These are phyloP conservation scores for Hetaerina titia DNA, from an alignment of 2,888 invertebrate species.

Conservation along the genomic window DNA sequence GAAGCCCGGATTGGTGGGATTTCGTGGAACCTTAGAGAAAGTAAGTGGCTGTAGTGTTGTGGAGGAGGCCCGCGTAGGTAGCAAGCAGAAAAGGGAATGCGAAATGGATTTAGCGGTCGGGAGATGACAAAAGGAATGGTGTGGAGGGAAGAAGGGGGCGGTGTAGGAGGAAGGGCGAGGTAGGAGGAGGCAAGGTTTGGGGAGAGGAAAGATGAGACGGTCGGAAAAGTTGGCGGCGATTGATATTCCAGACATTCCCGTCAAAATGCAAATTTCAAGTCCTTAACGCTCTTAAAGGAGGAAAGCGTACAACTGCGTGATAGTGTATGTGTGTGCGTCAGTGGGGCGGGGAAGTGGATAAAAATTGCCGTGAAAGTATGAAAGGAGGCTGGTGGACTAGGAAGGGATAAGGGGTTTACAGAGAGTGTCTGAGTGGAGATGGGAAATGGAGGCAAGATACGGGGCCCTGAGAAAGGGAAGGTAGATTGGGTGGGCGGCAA, in stretches of 20 bases:
- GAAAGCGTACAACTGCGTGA: neutral
- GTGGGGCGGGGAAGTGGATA: neutral
- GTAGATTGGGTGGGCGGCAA: too few relatives aligned
- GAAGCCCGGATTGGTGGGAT: conserved; percentile 34
- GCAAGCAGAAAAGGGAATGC: conserved; percentile 29
- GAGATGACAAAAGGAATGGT: conserved; percentile 40
- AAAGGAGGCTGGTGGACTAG: neutral
- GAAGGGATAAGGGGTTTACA: neutral
- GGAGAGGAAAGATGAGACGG: conserved; percentile 19
- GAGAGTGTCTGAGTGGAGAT: too few relatives aligned
- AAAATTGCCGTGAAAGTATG: neutral
- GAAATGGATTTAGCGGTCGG: conserved; percentile 25
- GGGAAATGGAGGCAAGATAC: too few relatives aligned
- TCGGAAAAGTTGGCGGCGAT: conserved; percentile 30
- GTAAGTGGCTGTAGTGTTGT: too few relatives aligned
- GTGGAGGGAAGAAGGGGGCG: neutral
- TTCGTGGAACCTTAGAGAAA: neutral
- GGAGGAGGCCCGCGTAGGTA: neutral
- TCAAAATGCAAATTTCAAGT: conserved; percentile 58
- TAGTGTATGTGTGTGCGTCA: neutral
- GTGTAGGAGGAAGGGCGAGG: neutral
- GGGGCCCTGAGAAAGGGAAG: neutral
- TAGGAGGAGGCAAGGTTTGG: neutral
- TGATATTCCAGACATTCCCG: conserved; percentile 58
- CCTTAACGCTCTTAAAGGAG: neutral